Evolutionary conservation across 1,140 invertebrate species (phyloP).

Genomic region (Nasonia longicornis): DNA sequence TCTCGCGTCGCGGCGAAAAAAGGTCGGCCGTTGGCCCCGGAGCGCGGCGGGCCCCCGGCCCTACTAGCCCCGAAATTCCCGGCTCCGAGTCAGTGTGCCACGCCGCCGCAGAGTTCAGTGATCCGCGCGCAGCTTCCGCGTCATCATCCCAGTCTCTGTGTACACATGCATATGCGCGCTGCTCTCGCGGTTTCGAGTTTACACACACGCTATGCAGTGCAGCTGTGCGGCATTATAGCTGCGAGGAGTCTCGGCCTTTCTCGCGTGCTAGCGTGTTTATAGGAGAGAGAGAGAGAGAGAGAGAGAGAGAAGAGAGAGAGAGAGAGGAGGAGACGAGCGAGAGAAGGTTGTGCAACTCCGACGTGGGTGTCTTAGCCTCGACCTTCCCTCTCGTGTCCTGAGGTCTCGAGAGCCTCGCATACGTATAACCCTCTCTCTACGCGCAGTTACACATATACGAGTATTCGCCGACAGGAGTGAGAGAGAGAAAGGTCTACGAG

Average conservation of each 20-base stretch:
- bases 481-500: background rate
- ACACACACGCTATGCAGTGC: background rate
- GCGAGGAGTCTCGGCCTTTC: background rate
- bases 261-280: slow-evolving; percentile 8
- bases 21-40: slow-evolving; percentile 47
- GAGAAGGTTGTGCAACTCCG: slow-evolving; percentile 41
- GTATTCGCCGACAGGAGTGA: background rate
- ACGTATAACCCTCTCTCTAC: slow-evolving; percentile 17
- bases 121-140: slow-evolving; percentile 32
- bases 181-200: background rate
- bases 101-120: slow-evolving; percentile 10
- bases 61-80: slow-evolving; percentile 43
- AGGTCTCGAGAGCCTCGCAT: slow-evolving; percentile 43
- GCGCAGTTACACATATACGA: background rate
- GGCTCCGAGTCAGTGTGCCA: slow-evolving; percentile 32
- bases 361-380: slow-evolving; percentile 56
- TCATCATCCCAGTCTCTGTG: slow-evolving; percentile 6
- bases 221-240: background rate
- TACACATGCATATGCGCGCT: too few species aligned
- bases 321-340: background rate
- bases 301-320: background rate
- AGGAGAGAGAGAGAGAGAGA: background rate
- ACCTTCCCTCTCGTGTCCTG: slow-evolving; percentile 54
- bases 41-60: slow-evolving; percentile 1
- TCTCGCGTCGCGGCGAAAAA: slow-evolving; percentile 24